Percentiles rank a stretch among this genome's conserved stretches.
Evolutionary conservation across 2,797 vertebrate genomes (phyloP).

Genomic region (Muscicapa comitata): DNA sequence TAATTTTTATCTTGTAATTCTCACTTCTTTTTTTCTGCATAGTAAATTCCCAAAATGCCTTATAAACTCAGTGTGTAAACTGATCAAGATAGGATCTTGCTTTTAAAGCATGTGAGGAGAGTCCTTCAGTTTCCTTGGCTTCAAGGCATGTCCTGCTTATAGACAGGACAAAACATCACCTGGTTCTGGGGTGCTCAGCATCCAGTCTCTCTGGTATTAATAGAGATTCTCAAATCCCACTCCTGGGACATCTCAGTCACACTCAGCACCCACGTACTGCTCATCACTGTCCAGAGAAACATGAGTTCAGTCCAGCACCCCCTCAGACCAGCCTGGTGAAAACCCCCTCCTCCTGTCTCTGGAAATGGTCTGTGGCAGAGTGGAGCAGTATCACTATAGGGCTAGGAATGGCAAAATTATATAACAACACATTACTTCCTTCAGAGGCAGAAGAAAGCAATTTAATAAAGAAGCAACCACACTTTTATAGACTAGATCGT

Average conservation of each 20-base stretch:
- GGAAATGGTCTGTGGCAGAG: background rate
- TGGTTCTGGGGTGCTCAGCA: background rate
- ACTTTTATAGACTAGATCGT: no score
- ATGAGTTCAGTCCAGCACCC: fast-evolving
- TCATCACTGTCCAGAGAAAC: background rate
- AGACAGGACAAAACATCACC: background rate
- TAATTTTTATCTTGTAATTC: conserved; percentile 12
- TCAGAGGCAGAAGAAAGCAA: no score
- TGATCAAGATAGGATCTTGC: background rate
- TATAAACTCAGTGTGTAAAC: background rate
- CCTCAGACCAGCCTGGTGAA: background rate
- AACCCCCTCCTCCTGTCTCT: background rate
- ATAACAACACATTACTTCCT: no score
- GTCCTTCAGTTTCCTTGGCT: background rate
- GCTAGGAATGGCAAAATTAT: no score
- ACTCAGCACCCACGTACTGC: background rate
- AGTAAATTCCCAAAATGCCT: background rate
- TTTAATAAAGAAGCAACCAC: no score
- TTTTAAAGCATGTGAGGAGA: background rate
- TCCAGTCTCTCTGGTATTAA: background rate
- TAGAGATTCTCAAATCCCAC: background rate
- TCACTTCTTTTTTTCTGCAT: background rate
- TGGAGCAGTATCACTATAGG: background rate
- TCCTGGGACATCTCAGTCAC: background rate
- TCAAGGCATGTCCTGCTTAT: background rate